Conservation (phyloP, 2,888 invertebrate genomes). For the Opisthograptis luteolata region DNA sequence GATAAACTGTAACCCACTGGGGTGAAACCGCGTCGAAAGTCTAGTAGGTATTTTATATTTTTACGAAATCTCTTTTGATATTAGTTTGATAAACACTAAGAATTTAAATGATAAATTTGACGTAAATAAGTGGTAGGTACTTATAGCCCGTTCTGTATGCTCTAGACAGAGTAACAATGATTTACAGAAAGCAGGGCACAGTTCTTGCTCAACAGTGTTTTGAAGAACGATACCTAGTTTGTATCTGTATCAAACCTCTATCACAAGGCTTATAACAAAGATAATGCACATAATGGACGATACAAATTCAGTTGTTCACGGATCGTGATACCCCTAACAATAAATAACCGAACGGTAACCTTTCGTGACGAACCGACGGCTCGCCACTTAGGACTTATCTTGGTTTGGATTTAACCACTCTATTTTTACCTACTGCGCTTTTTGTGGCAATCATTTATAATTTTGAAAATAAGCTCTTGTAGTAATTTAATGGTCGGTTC, state of each 20-base stretch:
- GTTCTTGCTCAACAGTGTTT: not conserved
- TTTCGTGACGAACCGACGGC: slow-evolving; percentile 58
- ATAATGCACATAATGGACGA: slow-evolving; percentile 43
- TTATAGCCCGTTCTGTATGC: too few species aligned
- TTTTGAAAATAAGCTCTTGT: slow-evolving; percentile 23
- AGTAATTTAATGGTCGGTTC: slow-evolving; percentile 10
- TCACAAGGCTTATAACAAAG: slow-evolving; percentile 22
- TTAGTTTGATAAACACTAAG: too few species aligned
- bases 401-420: slow-evolving; percentile 44
- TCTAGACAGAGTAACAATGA: too few species aligned
- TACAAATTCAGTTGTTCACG: slow-evolving; percentile 43
- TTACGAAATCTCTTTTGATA: too few species aligned
- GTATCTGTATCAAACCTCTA: slow-evolving; percentile 6
- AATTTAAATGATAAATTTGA: too few species aligned
- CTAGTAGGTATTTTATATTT: too few species aligned
- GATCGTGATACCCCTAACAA: slow-evolving; percentile 52
- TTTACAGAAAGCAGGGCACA: too few species aligned
- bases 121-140: too few species aligned
- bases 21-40: too few species aligned
- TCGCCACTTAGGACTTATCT: slow-evolving; percentile 60
- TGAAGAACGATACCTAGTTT: not conserved
- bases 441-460: slow-evolving; percentile 36
- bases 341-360: slow-evolving; percentile 60
- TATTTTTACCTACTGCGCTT: slow-evolving; percentile 48
- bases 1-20: too few species aligned